Percentiles rank a stretch among this genome's conserved stretches.
Evolutionary conservation across 2,888 invertebrate genomes (phyloP).

Genomic region (Quadroppia sp.): DNA sequence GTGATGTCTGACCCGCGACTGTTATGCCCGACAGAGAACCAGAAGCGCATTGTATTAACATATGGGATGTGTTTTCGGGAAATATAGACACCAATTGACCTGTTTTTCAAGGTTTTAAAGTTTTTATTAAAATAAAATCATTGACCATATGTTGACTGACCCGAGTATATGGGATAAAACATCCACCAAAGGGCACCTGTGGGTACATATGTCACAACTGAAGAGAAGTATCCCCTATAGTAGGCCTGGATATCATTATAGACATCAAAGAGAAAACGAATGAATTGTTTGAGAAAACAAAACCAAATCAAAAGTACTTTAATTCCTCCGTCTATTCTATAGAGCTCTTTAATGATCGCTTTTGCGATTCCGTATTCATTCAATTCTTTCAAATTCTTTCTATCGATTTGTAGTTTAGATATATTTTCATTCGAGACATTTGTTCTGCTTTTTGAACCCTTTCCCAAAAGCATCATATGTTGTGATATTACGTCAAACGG

Average conservation of each 20-base stretch:
- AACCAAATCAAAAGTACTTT: constrained; percentile 63
- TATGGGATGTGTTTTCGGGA: constrained; percentile 65
- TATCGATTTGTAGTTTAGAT: constrained; percentile 42
- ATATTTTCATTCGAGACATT: constrained; percentile 34
- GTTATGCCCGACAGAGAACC: constrained; percentile 90
- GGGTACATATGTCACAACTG: constrained; percentile 86
- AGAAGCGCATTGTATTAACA: constrained; percentile 79
- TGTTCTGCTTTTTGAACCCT: constrained; percentile 40
- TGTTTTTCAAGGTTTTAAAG: constrained; percentile 1
- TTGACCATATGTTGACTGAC: constrained; percentile 56
- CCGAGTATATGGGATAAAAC: constrained; percentile 88
- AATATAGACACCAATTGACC: constrained; percentile 19
- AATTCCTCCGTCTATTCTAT: constrained; percentile 70
- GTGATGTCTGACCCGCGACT: constrained; percentile 60
- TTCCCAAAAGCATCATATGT: constrained; percentile 80
- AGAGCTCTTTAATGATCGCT: constrained; percentile 68
- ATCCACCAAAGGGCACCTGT: constrained; percentile 99
- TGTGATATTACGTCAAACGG: constrained; percentile 96
- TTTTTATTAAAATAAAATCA: constrained; percentile 10
- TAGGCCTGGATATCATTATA: constrained; percentile 23
- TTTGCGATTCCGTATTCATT: constrained; percentile 43
- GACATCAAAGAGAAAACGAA: neutral
- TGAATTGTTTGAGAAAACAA: neutral
- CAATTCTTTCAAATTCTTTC: constrained; percentile 40
- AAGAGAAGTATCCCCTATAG: constrained; percentile 88